phyloP scores from a whole-genome alignment of 2,888 invertebrate genomes.

The Euclidia mi region DNA sequence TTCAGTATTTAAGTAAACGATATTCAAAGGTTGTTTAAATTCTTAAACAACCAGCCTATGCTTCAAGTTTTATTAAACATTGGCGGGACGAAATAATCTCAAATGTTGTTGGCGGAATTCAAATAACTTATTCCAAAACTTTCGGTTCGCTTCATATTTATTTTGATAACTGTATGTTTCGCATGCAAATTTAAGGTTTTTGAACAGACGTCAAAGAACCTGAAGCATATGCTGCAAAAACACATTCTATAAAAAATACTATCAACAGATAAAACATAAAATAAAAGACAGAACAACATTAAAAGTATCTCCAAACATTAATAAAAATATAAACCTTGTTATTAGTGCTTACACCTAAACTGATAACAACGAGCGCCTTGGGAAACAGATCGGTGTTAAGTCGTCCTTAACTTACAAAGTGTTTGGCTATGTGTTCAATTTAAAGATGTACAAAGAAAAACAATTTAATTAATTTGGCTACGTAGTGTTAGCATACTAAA shows the following conservation, averaged over 20 bases:
- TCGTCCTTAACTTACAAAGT: constrained; percentile 34
- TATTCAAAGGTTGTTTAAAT: constrained; percentile 45
- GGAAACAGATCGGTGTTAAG: constrained; percentile 36
- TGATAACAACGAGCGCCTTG: constrained; percentile 32
- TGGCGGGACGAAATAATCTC: constrained; percentile 20
- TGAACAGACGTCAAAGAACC: constrained; percentile 11
- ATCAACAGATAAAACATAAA: constrained; percentile 6
- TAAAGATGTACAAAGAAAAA: constrained; percentile 34
- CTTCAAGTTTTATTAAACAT: constrained; percentile 52
- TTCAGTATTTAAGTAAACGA: constrained; percentile 47
- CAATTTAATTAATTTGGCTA: constrained; percentile 39
- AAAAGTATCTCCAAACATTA: constrained; percentile 15
- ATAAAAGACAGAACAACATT: constrained; percentile 16
- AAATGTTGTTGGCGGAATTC: constrained; percentile 18
- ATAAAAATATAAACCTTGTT: constrained; percentile 19
- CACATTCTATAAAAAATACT: constrained; percentile 9
- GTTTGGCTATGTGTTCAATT: constrained; percentile 33
- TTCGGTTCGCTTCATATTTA: neutral
- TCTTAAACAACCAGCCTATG: constrained; percentile 48
- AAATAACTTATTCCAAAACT: constrained; percentile 22
- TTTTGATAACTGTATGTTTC: constrained; percentile 5
- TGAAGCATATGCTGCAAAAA: constrained; percentile 34
- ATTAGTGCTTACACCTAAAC: constrained; percentile 36
- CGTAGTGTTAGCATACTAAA: constrained; percentile 43
- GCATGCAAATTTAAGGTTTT: neutral